These are phyloP conservation scores for Actinia equina DNA, from an alignment of 64 coral and sea anemone species.

Conservation along the genomic window DNA sequence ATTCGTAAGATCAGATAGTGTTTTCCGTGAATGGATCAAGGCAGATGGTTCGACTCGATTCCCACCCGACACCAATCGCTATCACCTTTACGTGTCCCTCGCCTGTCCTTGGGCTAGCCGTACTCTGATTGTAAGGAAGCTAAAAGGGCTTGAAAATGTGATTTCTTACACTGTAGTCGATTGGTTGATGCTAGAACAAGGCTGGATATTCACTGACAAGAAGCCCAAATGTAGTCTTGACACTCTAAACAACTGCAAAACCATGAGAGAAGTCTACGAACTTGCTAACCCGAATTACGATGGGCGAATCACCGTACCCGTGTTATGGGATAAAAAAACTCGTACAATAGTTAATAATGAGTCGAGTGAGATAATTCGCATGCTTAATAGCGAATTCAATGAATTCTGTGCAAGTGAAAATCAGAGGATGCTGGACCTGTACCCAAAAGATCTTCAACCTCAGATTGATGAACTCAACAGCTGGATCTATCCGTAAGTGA, in stretches of 20 bases:
- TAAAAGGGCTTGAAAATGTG: slow-evolving; percentile 80
- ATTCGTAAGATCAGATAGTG: slow-evolving; percentile 44
- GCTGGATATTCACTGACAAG: slow-evolving; percentile 67
- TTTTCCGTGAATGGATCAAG: slow-evolving; percentile 65
- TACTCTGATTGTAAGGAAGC: slow-evolving; percentile 57
- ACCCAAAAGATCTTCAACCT: slow-evolving; percentile 56
- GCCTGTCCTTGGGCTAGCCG: slow-evolving; percentile 89
- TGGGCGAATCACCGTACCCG: slow-evolving; percentile 71
- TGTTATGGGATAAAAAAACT: slow-evolving; percentile 82
- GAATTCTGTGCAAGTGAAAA: slow-evolving; percentile 74
- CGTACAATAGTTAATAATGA: slow-evolving; percentile 85
- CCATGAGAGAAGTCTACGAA: slow-evolving; percentile 72
- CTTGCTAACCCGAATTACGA: slow-evolving; percentile 46
- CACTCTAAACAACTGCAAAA: slow-evolving; percentile 70
- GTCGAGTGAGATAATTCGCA: slow-evolving; percentile 90
- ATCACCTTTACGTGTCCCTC: slow-evolving; percentile 77
- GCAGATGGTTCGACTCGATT: slow-evolving; percentile 63
- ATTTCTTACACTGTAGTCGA: slow-evolving; percentile 87
- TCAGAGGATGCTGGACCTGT: slow-evolving; percentile 80
- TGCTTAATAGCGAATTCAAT: slow-evolving; percentile 86
- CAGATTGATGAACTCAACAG: slow-evolving; percentile 81
- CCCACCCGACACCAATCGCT: slow-evolving; percentile 70
- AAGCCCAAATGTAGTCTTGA: slow-evolving; percentile 75
- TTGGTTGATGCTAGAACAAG: slow-evolving; percentile 51
- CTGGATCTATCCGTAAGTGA: slow-evolving; percentile 90